Evolutionary conservation across 2,888 invertebrate species (phyloP), one percentile per base, ranked within the genome.

Genomic region (Calliscelio sp.): DNA sequence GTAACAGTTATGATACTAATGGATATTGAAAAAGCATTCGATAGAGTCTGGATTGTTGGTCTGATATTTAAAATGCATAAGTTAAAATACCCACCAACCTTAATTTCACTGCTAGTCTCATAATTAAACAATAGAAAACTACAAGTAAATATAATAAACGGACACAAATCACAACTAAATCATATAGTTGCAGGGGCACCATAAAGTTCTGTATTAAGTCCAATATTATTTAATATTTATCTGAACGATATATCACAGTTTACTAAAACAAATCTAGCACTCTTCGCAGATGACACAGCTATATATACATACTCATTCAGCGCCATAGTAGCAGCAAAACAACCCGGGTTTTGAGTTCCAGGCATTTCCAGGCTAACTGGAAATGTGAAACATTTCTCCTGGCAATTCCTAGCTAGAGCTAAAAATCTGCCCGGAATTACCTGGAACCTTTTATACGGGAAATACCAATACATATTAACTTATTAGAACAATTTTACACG

Each of bases 1-100:
- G 70, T 80, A 1, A 90, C 90, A 8, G 85, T 85, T 0, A 87
- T 91, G 85, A 65, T 89, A 0, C 79, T 91, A 24, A 63, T 92
- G 32, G 90, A 74, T 8, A 53, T 74, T 6, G 61, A 74, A 41
- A 74, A 74, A 53, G 74, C 74, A 0, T 74, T 74, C 55, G 90
- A 92, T 68, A 87, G 85, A 66, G 90, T 91, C 0, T 90, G 91
- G 89, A 86, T 88, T 18, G 81, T 88, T 8, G 89, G 90, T 0
- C 88, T 92, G 0, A 83, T 90, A 0, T 87, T 84, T 70, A 91
- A 90, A 87, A 81, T 92, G 71, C 86, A 87, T 1, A 59, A 84
- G 57, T 22, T 80, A 25, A 74, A 87, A 20, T 85, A 88, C 24
- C 88, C 89, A 6, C 6, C 5, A 6, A 38, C 66, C 6, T 49